Base-by-base conservation (phyloP, 2,113 vertebrate genomes). In the Bungarus multicinctus region DNA sequence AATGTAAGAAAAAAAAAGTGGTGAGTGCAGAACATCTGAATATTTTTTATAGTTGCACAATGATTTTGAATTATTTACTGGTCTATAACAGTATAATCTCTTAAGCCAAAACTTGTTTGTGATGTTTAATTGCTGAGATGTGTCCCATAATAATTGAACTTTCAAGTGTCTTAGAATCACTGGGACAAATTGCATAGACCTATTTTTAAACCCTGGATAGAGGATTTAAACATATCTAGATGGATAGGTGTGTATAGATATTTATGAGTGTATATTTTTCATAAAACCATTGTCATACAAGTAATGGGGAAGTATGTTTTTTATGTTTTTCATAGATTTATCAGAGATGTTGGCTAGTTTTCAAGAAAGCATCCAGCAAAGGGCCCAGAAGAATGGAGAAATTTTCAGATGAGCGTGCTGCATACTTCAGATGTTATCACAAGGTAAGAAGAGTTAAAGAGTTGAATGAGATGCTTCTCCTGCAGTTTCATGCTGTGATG, bases 341-440 rank as follows among this genome's bases (percentile, higher is more conserved):
- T 96, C 98, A 98, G 50, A 97, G 98, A 92, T 98, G 98, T 94
- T 98, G 98, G 98, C 88, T 98, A 20, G 98, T 98, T 39, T 98
- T 98, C 96, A 98, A 98, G 97, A 98, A 98, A 34, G 98, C 98
- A 58, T 98, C 98, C 14, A 98, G 98, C 96, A 98, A 98, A 96
- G 98, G 98, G 57, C 98, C 98, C 20, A 98, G 98, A 94, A 97
- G 98, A 93, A 96, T 98, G 95, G 98, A 98, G 96, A 98, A 98
- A 87, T 98, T 98, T 97, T 98, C 98, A 1, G 98, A 98, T 93
- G 98, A 98, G 27, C 97, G 98, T 55, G 98, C 98, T 45, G 98
- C 98, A 0, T 98, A 98, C 92, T 98, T 98, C 87, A 95, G 98
- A 86, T 98, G 98, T 94, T 98, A 98, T 87, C 98, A 98, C 91